Conservation (phyloP, 2,797 vertebrate genomes). For the Podargus strigoides region DNA sequence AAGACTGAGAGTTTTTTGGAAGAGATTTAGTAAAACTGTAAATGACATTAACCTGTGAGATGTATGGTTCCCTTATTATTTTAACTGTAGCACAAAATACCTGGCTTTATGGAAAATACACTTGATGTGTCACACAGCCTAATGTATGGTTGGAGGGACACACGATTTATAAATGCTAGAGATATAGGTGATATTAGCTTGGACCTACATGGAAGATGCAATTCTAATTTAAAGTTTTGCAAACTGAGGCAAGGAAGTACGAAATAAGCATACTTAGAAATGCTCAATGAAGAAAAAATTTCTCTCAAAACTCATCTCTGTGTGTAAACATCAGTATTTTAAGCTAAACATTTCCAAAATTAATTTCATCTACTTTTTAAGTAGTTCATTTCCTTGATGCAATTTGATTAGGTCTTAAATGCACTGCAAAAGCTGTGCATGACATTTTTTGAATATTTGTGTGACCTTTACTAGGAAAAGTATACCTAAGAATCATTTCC, state of each 20-base stretch:
- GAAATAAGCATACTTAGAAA: not conserved
- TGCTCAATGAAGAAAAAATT: not conserved
- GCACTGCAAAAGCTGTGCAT: not conserved
- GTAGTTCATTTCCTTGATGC: not conserved
- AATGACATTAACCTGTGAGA: not conserved
- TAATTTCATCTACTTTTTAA: not conserved
- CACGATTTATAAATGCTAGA: accelerated
- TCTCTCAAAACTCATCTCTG: not conserved
- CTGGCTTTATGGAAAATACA: not conserved
- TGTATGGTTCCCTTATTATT: not conserved
- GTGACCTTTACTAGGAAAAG: not conserved
- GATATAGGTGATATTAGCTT: not conserved
- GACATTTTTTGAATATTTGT: not conserved
- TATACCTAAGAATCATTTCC: not conserved
- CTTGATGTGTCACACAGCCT: not conserved
- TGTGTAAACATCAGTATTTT: not conserved
- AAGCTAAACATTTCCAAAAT: not conserved
- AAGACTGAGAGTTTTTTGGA: not conserved
- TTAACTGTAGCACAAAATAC: not conserved
- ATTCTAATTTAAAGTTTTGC: not conserved
- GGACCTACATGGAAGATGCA: not conserved
- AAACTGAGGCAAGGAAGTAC: not conserved
- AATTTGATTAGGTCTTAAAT: not conserved
- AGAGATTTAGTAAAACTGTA: not conserved
- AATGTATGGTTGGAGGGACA: not conserved